Evolutionary conservation across 2,113 vertebrate genomes (phyloP), one percentile per base, ranked within the genome.

Genomic region (Notarius lentiginosus): DNA sequence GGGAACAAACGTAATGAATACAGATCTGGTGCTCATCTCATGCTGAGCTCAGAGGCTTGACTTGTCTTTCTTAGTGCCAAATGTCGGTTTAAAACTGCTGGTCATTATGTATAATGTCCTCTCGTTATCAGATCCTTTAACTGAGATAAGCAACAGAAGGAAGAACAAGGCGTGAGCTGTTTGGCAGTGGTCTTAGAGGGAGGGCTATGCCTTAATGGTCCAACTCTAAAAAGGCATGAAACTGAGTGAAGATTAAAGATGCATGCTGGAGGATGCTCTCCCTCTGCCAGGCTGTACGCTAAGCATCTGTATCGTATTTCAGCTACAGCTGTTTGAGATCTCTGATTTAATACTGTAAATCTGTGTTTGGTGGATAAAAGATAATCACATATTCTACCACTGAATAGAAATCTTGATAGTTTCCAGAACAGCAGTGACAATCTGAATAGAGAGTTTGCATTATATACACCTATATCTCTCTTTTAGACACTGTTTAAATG

Each of bases 241-340:
- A 58, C 17, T 34, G 27, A 72, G 10, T 41, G n/a, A 72, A 58
- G 75, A 17, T 47, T 66, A 30, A n/a, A 7, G 30, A 68, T 70
- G 55, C 55, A 22, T 63, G 51, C 53, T 58, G 65, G 8, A 79
- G 47, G 73, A 24, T 65, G 56, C 10, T 60, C 30, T 81, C 14
- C 1, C 17, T 30, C 4, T 60, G 55, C 68, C 34, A 30, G 34
- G 84, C 10, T 79, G 49, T 66, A 58, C 60, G 61, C 61, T 55
- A 79, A n/a, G 84, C 18, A 3, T 47, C 47, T 24, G 34, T 81
- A 81, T 61, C 34, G n/a, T 68, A 61, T 86, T 70, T 73, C 65
- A 86, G 51, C 18, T 49, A 34, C 85, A 86, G 85, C 79, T 86
- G 85, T 72, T 80, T 18, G 3, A 66, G 73, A 22, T 15, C n/a